These are phyloP conservation scores for Pithys albifrons DNA, from an alignment of 2,113 vertebrate genomes.

Conservation along the genomic window DNA sequence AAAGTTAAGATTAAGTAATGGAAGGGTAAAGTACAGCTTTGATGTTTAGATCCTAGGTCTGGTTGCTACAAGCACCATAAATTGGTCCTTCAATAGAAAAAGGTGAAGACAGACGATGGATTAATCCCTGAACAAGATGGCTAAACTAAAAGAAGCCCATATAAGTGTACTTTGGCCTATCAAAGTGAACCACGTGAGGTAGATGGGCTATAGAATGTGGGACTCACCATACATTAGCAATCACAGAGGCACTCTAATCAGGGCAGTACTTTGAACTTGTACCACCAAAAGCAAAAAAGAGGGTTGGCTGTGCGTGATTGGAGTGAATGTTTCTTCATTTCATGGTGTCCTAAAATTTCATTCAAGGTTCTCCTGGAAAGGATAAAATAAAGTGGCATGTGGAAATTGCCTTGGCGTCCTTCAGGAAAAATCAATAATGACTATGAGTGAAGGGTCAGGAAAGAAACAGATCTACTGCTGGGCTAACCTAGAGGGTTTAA, in stretches of 20 bases:
- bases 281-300: slow-evolving; percentile 47
- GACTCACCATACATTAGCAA: not conserved
- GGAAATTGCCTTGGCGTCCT: slow-evolving; percentile 60
- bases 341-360: slow-evolving; percentile 38
- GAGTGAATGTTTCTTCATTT: slow-evolving; percentile 64
- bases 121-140: not conserved
- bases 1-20: slow-evolving; percentile 4
- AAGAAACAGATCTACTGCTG: slow-evolving; percentile 28
- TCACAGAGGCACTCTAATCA: slow-evolving; percentile 58
- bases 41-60: slow-evolving; percentile 45
- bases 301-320: slow-evolving; percentile 42
- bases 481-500: slow-evolving; percentile 33
- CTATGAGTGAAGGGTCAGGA: slow-evolving; percentile 59
- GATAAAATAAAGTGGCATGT: slow-evolving; percentile 44
- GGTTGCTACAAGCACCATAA: not conserved
- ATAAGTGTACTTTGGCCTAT: not conserved
- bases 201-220: not conserved
- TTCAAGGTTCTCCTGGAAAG: slow-evolving; percentile 38
- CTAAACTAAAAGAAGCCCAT: not conserved
- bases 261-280: slow-evolving; percentile 31
- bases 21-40: slow-evolving; percentile 29
- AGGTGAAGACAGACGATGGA: slow-evolving; percentile 11
- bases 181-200: not conserved
- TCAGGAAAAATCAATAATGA: slow-evolving; percentile 72
- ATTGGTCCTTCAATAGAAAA: not conserved